Conservation (phyloP, 2,113 vertebrate genomes). For the Hemibagrus wyckioides region DNA sequence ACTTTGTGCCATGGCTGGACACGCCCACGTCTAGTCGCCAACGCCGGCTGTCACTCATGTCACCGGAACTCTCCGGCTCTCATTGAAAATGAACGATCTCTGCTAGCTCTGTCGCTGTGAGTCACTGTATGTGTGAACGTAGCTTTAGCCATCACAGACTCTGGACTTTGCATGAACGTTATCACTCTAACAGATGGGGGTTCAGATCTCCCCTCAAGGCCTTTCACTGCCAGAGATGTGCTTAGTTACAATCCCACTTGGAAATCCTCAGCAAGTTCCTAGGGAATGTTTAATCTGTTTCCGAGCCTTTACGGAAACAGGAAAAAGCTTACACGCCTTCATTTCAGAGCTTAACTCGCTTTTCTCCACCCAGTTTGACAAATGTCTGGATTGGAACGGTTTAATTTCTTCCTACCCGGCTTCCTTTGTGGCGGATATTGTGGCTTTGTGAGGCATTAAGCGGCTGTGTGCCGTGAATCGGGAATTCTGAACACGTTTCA, state of each 20-base stretch:
- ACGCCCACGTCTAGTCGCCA: no score
- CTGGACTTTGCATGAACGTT: neutral
- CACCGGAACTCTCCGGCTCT: no score
- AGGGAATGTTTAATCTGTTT: neutral
- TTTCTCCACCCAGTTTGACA: neutral
- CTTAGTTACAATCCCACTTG: neutral
- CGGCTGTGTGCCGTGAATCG: neutral
- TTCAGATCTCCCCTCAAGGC: neutral
- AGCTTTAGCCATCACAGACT: neutral
- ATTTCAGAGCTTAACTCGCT: constrained; percentile 1
- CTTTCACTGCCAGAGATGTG: neutral
- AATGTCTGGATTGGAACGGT: neutral
- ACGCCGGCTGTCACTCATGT: no score
- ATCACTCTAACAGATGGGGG: neutral
- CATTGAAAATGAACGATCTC: no score
- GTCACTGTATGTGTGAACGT: no score
- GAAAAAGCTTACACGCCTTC: neutral
- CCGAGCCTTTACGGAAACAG: neutral
- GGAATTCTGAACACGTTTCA: neutral
- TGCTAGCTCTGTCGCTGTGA: no score
- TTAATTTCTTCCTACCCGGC: neutral
- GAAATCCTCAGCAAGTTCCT: neutral
- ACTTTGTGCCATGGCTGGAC: no score
- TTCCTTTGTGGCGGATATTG: neutral
- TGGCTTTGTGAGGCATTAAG: neutral